Evolutionary conservation across 2,113 vertebrate species (phyloP).

Genomic region (Haliaeetus leucogaster): DNA sequence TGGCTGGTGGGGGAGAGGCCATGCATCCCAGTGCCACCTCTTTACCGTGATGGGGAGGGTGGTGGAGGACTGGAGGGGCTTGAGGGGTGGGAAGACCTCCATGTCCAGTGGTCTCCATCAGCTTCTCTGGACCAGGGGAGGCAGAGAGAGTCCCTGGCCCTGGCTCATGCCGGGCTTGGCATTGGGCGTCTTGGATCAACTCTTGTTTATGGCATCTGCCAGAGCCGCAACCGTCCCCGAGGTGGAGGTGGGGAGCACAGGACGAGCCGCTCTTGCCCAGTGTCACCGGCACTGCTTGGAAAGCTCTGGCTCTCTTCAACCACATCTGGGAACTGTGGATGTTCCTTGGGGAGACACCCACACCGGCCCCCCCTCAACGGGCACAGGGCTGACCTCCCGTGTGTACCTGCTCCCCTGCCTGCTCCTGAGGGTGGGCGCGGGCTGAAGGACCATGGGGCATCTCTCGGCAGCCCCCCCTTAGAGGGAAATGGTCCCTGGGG

Average conservation of each 20-base stretch:
- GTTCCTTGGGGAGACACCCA: background rate
- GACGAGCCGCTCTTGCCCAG: background rate
- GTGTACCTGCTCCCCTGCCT: background rate
- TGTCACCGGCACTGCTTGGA: background rate
- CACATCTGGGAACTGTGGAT: background rate
- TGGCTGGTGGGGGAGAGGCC: fast-evolving
- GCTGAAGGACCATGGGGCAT: background rate
- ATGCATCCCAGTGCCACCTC: background rate
- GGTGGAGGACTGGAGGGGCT: background rate
- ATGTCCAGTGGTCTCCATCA: background rate
- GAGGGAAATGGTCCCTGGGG: background rate
- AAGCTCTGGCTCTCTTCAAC: background rate
- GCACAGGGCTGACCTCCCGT: background rate
- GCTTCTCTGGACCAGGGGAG: background rate
- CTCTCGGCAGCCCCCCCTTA: background rate
- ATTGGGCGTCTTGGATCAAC: background rate
- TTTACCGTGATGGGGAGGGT: background rate
- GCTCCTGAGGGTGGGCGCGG: background rate
- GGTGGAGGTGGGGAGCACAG: background rate
- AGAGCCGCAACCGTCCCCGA: background rate
- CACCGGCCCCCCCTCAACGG: background rate
- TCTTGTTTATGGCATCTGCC: background rate
- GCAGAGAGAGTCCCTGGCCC: background rate
- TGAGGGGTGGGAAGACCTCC: background rate
- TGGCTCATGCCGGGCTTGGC: background rate